Conservation (phyloP, 1,140 invertebrate genomes). For the Heliconius congener region DNA sequence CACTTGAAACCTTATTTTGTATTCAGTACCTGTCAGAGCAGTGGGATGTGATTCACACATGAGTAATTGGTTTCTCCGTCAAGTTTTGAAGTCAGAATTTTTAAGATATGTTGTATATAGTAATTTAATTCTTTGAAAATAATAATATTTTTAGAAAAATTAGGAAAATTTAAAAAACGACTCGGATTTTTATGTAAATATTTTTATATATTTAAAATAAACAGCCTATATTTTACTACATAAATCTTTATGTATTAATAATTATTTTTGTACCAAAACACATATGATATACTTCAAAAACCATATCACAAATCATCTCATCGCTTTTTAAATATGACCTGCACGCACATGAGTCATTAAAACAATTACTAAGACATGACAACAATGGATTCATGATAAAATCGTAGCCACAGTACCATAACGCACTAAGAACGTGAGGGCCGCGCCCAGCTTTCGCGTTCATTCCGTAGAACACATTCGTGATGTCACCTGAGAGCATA, state of each 20-base stretch:
- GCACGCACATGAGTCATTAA: slow-evolving; percentile 44
- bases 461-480: slow-evolving; percentile 49
- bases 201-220: too few relatives aligned
- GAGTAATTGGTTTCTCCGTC: slow-evolving; percentile 35
- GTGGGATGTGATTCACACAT: slow-evolving; percentile 61
- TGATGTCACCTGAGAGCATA: slow-evolving; percentile 46
- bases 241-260: too few relatives aligned
- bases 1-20: slow-evolving; percentile 45
- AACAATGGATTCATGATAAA: slow-evolving; percentile 46
- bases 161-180: too few relatives aligned
- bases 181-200: too few relatives aligned
- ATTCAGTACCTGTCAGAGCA: slow-evolving; percentile 45
- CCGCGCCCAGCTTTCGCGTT: slow-evolving; percentile 69
- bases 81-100: slow-evolving; percentile 35
- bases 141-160: too few relatives aligned
- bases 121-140: too few relatives aligned
- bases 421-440: slow-evolving; percentile 58
- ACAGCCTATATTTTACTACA: too few relatives aligned
- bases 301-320: slow-evolving; percentile 11
- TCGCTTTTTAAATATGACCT: slow-evolving; percentile 47
- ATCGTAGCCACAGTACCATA: slow-evolving; percentile 44
- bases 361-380: slow-evolving; percentile 50
- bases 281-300: not conserved
- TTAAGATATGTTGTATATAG: slow-evolving; percentile 52
- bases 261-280: too few relatives aligned